Base-by-base conservation (phyloP, 2,888 invertebrate species). In the Mythimna pallens region DNA sequence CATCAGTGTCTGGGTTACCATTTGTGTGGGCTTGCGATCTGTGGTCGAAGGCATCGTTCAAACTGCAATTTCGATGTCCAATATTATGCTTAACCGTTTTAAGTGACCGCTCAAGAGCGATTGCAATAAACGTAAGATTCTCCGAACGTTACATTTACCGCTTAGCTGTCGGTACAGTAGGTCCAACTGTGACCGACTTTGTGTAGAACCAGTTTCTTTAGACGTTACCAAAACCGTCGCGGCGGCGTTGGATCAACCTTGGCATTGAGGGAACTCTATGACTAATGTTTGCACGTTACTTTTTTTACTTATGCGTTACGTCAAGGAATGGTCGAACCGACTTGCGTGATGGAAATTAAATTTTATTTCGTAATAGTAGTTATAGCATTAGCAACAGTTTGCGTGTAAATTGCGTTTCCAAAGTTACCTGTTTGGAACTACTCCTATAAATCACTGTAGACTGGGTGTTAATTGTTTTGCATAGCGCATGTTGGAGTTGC, bases 191-290 rank as follows among this genome's bases (percentile, higher is more conserved):
- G 93, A 92, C 92, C 93, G 91, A 93, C 89, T 86, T 81, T 76
- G 74, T 80, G 78, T 81, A 77, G 86, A 92, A 94, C 95, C 92
- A 88, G 94, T 95, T 95, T 88, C 79, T 85, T 84, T 86, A 61
- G 87, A 84, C 78, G 78, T 87, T 84, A 89, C 90, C 89, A 89
- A 92, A 92, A 88, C 87, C 81, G 87, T 52, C 50, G 71, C 84
- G 62, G 71, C 84, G 62, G n/a, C 80, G 81, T 81, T 85, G 82
- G 82, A 77, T 82, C 90, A 92, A 91, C 95, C 95, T 95, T 95
- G 95, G 94, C 95, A 95, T 93, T 95, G 96, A 88, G 90, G 89
- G 87, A 90, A 89, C 89, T 83, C 89, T 89, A 88, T 94, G 94
- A 94, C 91, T 93, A 93, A 94, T 89, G 79, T 87, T 78, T 76